Conservation (phyloP, 2,797 vertebrate species). For the Lates japonicus region DNA sequence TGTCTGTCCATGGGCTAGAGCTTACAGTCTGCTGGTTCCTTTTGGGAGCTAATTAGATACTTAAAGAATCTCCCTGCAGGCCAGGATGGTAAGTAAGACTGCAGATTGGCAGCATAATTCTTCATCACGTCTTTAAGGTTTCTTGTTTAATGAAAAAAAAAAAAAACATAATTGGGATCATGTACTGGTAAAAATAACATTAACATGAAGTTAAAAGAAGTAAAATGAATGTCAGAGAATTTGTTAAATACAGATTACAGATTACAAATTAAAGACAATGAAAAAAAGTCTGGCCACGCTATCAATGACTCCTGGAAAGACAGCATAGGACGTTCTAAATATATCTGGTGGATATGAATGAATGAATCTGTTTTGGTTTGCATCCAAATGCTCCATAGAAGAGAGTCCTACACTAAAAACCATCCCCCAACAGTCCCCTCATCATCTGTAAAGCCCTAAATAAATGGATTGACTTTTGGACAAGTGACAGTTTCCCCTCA, state of each 20-base stretch:
- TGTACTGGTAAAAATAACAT: background rate
- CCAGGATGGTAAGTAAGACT: background rate
- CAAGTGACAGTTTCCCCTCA: conserved; percentile 70
- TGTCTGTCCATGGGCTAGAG: conserved; percentile 6
- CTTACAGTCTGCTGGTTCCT: conserved; percentile 7
- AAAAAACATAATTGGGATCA: background rate
- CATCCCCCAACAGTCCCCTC: conserved; percentile 31
- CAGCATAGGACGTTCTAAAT: conserved; percentile 57
- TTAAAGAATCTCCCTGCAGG: conserved; percentile 8
- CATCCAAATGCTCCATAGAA: conserved; percentile 61
- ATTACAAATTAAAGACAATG: background rate
- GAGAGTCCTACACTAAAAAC: conserved; percentile 24
- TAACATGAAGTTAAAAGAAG: background rate
- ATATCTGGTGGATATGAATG: conserved; percentile 47
- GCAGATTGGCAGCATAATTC: background rate
- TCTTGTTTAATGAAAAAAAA: conserved; percentile 3
- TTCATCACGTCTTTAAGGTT: background rate
- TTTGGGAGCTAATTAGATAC: conserved; percentile 10
- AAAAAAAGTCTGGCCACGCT: conserved; percentile 9
- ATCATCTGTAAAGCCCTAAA: conserved; percentile 47
- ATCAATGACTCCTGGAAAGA: conserved; percentile 37
- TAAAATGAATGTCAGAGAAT: background rate
- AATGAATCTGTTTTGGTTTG: conserved; percentile 46
- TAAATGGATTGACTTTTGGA: conserved; percentile 84
- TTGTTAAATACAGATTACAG: background rate